Evolutionary conservation across 2,113 vertebrate genomes (phyloP).

Genomic region (Eublepharis macularius): DNA sequence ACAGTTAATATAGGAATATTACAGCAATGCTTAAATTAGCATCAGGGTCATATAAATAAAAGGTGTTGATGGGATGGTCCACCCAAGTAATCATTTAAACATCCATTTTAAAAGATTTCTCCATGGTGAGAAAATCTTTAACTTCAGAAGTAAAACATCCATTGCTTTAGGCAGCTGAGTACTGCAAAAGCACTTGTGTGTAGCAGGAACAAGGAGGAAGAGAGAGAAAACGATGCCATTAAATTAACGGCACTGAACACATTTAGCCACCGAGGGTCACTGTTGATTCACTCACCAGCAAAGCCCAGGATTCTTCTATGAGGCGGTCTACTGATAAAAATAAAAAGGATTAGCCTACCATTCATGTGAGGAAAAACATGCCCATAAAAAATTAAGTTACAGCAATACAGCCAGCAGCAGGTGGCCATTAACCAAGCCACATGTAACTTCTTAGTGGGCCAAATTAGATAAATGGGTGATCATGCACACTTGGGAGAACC

Average conservation of each 20-base stretch:
- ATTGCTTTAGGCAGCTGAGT: neutral
- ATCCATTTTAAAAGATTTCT: neutral
- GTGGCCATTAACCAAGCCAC: neutral
- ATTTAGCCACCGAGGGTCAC: constrained; percentile 65
- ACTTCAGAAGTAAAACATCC: neutral
- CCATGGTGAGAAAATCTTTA: neutral
- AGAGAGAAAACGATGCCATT: neutral
- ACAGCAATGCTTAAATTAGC: neutral
- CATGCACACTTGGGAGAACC: neutral
- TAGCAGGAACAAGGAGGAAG: neutral
- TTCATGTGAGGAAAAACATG: neutral
- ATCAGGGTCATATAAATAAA: neutral
- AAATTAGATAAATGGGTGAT: neutral
- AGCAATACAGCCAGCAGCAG: neutral
- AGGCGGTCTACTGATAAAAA: neutral
- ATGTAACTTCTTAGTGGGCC: neutral
- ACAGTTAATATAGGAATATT: neutral
- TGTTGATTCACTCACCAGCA: constrained; percentile 56
- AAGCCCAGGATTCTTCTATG: neutral
- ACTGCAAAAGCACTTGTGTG: neutral
- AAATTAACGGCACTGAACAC: constrained; percentile 36
- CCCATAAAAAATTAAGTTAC: neutral
- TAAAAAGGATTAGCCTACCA: neutral
- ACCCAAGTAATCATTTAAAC: neutral
- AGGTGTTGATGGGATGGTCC: rapidly evolving